Percentiles rank a stretch among this genome's conserved stretches.
Conservation (phyloP, 2,797 vertebrate species). For the Anisognathus igniventris region DNA sequence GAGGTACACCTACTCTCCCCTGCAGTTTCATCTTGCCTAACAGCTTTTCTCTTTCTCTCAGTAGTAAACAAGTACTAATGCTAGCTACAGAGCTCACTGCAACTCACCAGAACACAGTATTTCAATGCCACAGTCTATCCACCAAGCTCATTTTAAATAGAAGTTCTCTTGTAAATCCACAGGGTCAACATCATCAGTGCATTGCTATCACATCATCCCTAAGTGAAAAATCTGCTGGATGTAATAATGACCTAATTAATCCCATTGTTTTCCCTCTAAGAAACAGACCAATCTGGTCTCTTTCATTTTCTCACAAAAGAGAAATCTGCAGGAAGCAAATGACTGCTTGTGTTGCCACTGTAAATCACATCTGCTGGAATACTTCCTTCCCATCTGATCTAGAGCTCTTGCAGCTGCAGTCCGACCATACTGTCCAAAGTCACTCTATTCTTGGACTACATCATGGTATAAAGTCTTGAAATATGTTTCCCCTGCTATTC, state of each 20-base stretch:
- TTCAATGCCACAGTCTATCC: background rate
- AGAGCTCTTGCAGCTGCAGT: background rate
- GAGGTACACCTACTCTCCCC: background rate
- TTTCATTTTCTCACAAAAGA: background rate
- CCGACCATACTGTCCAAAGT: background rate
- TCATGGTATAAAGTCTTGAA: background rate
- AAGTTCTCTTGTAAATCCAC: background rate
- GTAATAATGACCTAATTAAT: background rate
- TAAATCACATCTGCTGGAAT: background rate
- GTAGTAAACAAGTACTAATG: background rate
- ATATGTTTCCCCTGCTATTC: background rate
- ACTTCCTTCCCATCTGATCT: background rate
- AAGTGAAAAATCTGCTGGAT: background rate
- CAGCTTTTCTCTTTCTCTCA: background rate
- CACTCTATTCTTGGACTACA: background rate
- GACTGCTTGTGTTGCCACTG: background rate
- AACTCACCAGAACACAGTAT: background rate
- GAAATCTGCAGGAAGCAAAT: background rate
- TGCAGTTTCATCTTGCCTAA: background rate
- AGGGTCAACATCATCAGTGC: background rate
- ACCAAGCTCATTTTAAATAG: background rate
- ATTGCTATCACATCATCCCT: background rate
- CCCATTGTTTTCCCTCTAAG: background rate
- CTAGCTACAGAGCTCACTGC: background rate
- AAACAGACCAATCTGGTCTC: background rate